Evolutionary conservation across 2,113 vertebrate genomes (phyloP).

Genomic region (Acrocephalus kingi): DNA sequence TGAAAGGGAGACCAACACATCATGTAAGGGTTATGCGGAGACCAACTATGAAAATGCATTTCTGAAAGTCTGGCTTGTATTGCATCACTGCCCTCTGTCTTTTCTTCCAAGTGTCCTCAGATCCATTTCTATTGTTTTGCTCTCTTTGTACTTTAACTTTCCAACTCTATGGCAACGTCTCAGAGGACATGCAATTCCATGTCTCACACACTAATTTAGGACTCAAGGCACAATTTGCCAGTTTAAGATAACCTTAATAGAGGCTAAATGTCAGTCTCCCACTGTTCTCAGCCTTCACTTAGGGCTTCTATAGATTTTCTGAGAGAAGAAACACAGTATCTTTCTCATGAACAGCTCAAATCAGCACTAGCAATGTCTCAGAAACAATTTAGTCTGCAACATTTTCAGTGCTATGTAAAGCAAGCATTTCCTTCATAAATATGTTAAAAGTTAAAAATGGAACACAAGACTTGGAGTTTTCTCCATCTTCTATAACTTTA

Average conservation of each 20-base stretch:
- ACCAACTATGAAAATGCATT: not conserved
- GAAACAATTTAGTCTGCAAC: not conserved
- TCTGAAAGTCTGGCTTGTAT: not conserved
- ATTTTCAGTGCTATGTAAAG: not conserved
- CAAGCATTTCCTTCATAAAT: not conserved
- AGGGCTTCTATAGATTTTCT: not conserved
- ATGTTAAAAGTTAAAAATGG: not conserved
- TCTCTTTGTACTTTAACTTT: not conserved
- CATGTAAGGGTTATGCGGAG: not conserved
- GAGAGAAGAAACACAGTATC: not conserved
- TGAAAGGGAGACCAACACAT: not conserved
- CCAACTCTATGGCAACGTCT: not conserved
- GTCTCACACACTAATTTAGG: not conserved
- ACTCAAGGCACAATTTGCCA: not conserved
- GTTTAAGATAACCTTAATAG: rapidly evolving
- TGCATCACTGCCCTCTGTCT: not conserved
- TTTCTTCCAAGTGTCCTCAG: not conserved
- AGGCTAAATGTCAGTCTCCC: not conserved
- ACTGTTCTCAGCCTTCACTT: not conserved
- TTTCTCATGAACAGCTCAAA: not conserved
- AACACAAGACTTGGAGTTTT: not conserved
- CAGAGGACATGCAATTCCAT: not conserved
- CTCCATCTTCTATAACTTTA: not conserved
- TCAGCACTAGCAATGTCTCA: not conserved
- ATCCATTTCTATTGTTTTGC: not conserved